Conservation (phyloP, 2,113 vertebrate species). For the Dissostichus mawsoni region DNA sequence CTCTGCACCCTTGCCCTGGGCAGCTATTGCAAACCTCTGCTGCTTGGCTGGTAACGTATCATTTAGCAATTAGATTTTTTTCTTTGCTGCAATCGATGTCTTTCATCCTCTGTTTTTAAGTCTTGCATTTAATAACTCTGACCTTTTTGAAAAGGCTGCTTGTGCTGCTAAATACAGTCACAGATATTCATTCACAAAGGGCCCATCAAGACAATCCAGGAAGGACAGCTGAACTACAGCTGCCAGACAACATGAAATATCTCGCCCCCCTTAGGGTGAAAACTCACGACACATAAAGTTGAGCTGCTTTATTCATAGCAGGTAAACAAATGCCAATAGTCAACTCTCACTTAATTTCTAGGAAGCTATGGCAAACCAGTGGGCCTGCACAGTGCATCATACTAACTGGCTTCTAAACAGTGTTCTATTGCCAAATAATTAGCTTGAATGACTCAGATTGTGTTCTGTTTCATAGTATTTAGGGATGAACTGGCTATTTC, state of each 20-base stretch:
- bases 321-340: slow-evolving; percentile 4
- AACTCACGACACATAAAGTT: slow-evolving; percentile 9
- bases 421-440: not conserved
- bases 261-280: slow-evolving; percentile 11
- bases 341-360: not conserved
- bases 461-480: slow-evolving; percentile 21
- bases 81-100: not conserved
- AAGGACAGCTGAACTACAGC: slow-evolving; percentile 14
- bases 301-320: slow-evolving; percentile 19
- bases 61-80: not conserved
- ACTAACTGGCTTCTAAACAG: not conserved
- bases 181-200: not conserved
- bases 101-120: not conserved
- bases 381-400: not conserved
- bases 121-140: not conserved
- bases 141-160: slow-evolving; percentile 17
- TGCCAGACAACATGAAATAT: slow-evolving; percentile 24
- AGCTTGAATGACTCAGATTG: not conserved
- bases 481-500: slow-evolving; percentile 2
- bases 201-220: slow-evolving; percentile 7
- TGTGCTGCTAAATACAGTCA: not conserved
- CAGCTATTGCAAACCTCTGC: slow-evolving; percentile 12
- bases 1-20: slow-evolving; percentile 9
- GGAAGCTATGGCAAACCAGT: not conserved
- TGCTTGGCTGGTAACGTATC: not conserved